These are phyloP conservation scores for Temnothorax curvispinosus DNA, from an alignment of 1,140 invertebrate genomes.

Conservation along the genomic window DNA sequence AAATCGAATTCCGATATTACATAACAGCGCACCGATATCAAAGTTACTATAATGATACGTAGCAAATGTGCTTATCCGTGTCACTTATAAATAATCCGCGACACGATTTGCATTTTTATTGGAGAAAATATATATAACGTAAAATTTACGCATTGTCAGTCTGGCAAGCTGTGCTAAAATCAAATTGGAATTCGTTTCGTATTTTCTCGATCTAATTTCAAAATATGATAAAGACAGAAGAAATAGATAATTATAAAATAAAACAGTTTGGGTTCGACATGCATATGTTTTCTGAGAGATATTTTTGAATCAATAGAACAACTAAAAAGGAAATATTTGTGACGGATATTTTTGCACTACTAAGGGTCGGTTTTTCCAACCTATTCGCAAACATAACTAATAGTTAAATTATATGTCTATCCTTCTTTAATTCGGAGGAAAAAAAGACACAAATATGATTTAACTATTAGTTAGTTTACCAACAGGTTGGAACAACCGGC, in stretches of 20 bases:
- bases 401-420: too few relatives aligned
- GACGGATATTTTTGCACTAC: not conserved
- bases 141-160: not conserved
- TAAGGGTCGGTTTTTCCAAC: not conserved
- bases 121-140: not conserved
- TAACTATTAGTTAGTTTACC: too few relatives aligned
- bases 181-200: not conserved
- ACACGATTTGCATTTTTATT: slow-evolving; percentile 3
- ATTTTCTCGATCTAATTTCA: not conserved
- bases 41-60: slow-evolving; percentile 31
- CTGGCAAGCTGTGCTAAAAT: not conserved
- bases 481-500: too few relatives aligned
- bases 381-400: too few relatives aligned
- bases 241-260: not conserved
- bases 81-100: not conserved
- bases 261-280: not conserved
- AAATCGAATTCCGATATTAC: slow-evolving; percentile 47
- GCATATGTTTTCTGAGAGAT: not conserved
- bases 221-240: not conserved
- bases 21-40: slow-evolving; percentile 29
- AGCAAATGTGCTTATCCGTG: slow-evolving; percentile 24
- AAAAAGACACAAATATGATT: too few relatives aligned
- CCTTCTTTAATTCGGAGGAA: too few relatives aligned
- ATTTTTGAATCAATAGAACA: not conserved
- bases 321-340: not conserved